Conservation (phyloP, 2,797 vertebrate genomes). For the Microchirus variegatus region DNA sequence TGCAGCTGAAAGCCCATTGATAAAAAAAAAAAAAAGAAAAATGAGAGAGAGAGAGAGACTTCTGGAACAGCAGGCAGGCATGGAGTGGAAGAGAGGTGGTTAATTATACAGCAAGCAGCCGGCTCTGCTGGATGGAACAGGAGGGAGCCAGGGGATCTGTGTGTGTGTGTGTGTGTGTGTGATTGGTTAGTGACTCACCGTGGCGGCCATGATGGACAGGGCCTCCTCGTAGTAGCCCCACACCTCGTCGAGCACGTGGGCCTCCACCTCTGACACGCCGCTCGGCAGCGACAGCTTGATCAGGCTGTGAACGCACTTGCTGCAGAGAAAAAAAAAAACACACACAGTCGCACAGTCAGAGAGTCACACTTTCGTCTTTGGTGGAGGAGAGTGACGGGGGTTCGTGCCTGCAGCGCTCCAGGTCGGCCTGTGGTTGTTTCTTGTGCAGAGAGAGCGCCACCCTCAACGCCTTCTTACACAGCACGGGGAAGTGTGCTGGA, state of each 20-base stretch:
- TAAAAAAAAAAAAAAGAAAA: no score
- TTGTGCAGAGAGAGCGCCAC: conserved; percentile 84
- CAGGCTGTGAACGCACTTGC: conserved; percentile 89
- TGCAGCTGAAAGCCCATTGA: conserved; percentile 82
- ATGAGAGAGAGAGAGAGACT: no score
- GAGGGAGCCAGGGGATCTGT: conserved; percentile 61
- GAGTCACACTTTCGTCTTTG: conserved; percentile 8
- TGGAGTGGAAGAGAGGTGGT: conserved; percentile 66
- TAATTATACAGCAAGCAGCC: conserved; percentile 74
- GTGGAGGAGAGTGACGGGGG: conserved; percentile 4
- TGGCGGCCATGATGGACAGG: conserved; percentile 80
- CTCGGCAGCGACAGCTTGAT: conserved; percentile 88
- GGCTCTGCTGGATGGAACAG: conserved; percentile 45
- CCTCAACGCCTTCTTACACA: conserved; percentile 90
- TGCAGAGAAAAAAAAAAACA: conserved; percentile 63
- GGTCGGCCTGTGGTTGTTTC: conserved; percentile 80
- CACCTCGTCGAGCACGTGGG: conserved; percentile 84
- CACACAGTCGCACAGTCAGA: conserved; percentile 13
- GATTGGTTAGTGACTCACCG: conserved; percentile 85
- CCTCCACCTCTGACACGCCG: conserved; percentile 79
- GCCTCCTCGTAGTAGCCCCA: conserved; percentile 90
- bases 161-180: conserved; percentile 53
- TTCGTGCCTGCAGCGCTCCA: conserved; percentile 86
- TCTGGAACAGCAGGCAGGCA: conserved; percentile 68
- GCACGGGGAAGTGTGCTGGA: conserved; percentile 86